phyloP scores from a whole-genome alignment of 2,113 vertebrate species.

The Channa maculata region DNA sequence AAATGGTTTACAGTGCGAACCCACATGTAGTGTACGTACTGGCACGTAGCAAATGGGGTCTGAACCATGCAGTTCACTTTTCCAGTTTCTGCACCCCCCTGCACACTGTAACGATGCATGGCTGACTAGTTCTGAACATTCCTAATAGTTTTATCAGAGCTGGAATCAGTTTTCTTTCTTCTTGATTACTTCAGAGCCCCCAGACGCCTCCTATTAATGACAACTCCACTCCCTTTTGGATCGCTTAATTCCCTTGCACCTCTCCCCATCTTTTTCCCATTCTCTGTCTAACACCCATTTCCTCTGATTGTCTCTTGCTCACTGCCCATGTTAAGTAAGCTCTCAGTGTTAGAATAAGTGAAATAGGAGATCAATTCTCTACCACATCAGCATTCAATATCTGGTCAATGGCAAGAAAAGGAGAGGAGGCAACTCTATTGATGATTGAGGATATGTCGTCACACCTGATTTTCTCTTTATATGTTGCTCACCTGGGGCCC shows the following conservation, averaged over 20 bases:
- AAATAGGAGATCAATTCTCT: slow-evolving; percentile 65
- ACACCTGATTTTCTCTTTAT: slow-evolving; percentile 74
- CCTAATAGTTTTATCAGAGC: slow-evolving; percentile 70
- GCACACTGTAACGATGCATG: background rate
- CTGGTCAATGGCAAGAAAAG: slow-evolving; percentile 56
- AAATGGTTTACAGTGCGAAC: background rate
- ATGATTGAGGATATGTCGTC: slow-evolving; percentile 75
- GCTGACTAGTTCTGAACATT: background rate
- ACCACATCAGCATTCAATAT: slow-evolving; percentile 68
- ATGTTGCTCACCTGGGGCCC: slow-evolving; percentile 68
- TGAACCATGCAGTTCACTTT: background rate
- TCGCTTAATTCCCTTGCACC: slow-evolving; percentile 47
- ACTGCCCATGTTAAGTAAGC: slow-evolving; percentile 48
- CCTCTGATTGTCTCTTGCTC: slow-evolving; percentile 55
- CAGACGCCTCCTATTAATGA: slow-evolving; percentile 66
- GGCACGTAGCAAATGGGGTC: too few species aligned
- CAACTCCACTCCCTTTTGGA: slow-evolving; percentile 50
- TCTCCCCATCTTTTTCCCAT: slow-evolving; percentile 33
- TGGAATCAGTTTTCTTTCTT: slow-evolving; percentile 46
- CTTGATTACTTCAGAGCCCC: slow-evolving; percentile 69
- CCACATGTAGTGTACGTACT: background rate
- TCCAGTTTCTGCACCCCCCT: background rate
- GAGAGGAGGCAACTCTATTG: slow-evolving; percentile 63
- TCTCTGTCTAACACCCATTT: slow-evolving; percentile 48
- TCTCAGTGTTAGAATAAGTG: slow-evolving; percentile 37